A percentile compares a stretch with the other conserved stretches of the same genome.
Conservation (phyloP, 2,888 invertebrate genomes). For the Prenolepis imparis region DNA sequence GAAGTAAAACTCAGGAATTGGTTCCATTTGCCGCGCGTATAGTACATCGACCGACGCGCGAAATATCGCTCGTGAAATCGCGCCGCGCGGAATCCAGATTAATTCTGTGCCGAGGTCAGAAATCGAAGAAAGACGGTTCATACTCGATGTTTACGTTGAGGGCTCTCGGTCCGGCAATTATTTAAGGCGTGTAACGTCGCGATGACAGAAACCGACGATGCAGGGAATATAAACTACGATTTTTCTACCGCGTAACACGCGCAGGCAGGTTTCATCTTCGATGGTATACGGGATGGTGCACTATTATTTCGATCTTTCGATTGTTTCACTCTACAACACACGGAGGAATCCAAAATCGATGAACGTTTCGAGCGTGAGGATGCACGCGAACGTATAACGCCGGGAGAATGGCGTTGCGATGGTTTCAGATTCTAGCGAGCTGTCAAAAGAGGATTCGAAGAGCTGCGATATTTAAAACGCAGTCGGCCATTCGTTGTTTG, state of each 20-base stretch:
- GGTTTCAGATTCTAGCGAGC: constrained; percentile 55
- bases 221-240: constrained; percentile 35
- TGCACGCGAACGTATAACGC: constrained; percentile 20
- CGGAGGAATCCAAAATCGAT: constrained; percentile 38
- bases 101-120: constrained; percentile 42
- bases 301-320: constrained; percentile 47
- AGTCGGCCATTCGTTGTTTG: constrained; percentile 48
- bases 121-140: constrained; percentile 29
- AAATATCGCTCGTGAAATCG: constrained; percentile 48
- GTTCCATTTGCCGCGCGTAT: constrained; percentile 41
- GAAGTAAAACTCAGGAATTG: constrained; percentile 47
- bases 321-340: constrained; percentile 18
- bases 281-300: background rate
- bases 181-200: constrained; percentile 31
- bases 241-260: constrained; percentile 42
- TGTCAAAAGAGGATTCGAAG: constrained; percentile 52
- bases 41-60: constrained; percentile 26
- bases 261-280: constrained; percentile 39
- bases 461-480: constrained; percentile 53
- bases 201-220: constrained; percentile 28
- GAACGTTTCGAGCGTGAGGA: constrained; percentile 6
- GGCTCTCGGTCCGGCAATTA: constrained; percentile 26
- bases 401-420: constrained; percentile 38
- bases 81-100: constrained; percentile 51
- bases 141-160: constrained; percentile 41